phyloP scores from a whole-genome alignment of 2,888 invertebrate genomes.

The Scaptomyza tumidula region DNA sequence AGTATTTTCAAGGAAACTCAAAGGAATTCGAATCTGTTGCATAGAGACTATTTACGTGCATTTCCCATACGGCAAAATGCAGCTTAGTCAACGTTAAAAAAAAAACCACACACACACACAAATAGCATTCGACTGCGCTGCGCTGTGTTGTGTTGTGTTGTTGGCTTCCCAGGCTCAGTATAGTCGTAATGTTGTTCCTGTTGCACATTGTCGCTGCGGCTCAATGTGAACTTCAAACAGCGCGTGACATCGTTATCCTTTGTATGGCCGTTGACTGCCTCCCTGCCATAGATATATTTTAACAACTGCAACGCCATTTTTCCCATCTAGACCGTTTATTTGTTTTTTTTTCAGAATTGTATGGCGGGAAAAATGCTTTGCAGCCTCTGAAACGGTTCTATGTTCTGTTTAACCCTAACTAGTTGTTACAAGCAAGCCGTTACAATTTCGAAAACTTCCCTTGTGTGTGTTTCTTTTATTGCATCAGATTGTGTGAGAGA shows the following conservation, averaged over 20 bases:
- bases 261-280: slow-evolving; percentile 40
- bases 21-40: slow-evolving; percentile 1
- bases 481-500: not conserved
- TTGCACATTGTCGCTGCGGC: slow-evolving; percentile 14
- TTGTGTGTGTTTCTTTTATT: slow-evolving; percentile 3
- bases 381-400: slow-evolving; percentile 28
- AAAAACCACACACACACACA: slow-evolving; percentile 5
- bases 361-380: slow-evolving; percentile 66
- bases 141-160: slow-evolving; percentile 15
- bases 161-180: slow-evolving; percentile 14
- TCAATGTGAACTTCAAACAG: slow-evolving; percentile 64
- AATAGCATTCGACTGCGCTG: slow-evolving; percentile 1
- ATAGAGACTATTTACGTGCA: slow-evolving; percentile 4
- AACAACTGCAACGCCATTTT: slow-evolving; percentile 59
- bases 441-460: slow-evolving; percentile 21
- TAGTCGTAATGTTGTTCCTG: not conserved
- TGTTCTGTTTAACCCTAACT: slow-evolving; percentile 46
- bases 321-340: slow-evolving; percentile 28
- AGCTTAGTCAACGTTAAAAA: slow-evolving; percentile 12
- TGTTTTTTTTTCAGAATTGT: slow-evolving; percentile 30
- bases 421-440: slow-evolving; percentile 20
- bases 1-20: slow-evolving; percentile 29
- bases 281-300: slow-evolving; percentile 13
- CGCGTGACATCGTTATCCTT: slow-evolving; percentile 78
- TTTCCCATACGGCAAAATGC: slow-evolving; percentile 14